phyloP scores from a whole-genome alignment of 2,113 vertebrate genomes.

The Oreochromis niloticus region DNA sequence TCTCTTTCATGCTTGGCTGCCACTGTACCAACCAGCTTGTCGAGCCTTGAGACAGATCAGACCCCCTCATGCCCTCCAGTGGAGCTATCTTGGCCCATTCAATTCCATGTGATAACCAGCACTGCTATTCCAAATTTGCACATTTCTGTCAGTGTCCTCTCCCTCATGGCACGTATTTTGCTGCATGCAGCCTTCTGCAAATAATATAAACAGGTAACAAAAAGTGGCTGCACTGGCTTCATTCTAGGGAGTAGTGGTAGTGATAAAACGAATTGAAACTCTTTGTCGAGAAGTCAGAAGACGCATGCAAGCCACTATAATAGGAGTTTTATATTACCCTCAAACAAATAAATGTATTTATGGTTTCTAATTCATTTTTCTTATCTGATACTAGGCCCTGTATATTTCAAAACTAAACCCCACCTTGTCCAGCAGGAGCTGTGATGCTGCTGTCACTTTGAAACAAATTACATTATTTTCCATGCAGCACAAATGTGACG shows the following conservation, averaged over 20 bases:
- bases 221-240: slow-evolving; percentile 18
- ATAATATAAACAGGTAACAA: slow-evolving; percentile 46
- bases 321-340: slow-evolving; percentile 43
- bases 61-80: not conserved
- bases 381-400: not conserved
- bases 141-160: not conserved
- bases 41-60: not conserved
- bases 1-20: slow-evolving; percentile 44
- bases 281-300: slow-evolving; percentile 49
- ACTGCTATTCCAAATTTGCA: slow-evolving; percentile 3
- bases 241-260: slow-evolving; percentile 3
- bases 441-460: not conserved
- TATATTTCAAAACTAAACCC: not conserved
- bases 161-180: slow-evolving; percentile 13
- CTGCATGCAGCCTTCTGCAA: not conserved
- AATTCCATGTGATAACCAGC: not conserved
- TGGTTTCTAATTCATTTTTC: slow-evolving; percentile 16
- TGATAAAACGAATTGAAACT: slow-evolving; percentile 61
- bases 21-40: not conserved
- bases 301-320: slow-evolving; percentile 31
- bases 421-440: not conserved
- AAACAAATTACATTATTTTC: slow-evolving; percentile 13
- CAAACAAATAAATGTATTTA: slow-evolving; percentile 27
- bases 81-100: not conserved
- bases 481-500: not conserved